phyloP scores from a whole-genome alignment of 2,113 vertebrate species.

The Rhabdomys dilectus region DNA sequence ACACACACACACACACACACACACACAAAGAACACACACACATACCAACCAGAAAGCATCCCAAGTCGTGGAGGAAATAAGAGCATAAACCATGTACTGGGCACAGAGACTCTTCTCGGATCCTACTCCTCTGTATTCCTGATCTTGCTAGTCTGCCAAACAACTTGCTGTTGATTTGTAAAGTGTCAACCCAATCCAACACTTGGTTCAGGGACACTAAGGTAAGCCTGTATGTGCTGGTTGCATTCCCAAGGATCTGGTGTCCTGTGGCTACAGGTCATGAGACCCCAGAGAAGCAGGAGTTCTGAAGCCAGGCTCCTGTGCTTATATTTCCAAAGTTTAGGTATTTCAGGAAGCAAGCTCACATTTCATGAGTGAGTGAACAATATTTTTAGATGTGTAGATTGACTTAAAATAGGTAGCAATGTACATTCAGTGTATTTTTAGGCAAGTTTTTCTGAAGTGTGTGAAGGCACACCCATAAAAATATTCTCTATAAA shows the following conservation, averaged over 20 bases:
- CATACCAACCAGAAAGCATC: not conserved
- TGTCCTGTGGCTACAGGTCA: accelerated
- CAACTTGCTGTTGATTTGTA: not conserved
- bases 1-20: not conserved
- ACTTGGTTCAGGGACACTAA: not conserved
- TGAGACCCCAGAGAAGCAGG: accelerated
- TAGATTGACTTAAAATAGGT: not conserved
- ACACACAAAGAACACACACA: not conserved
- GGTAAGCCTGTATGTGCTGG: accelerated
- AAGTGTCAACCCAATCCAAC: no score
- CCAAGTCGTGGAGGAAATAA: not conserved
- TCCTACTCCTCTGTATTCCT: not conserved
- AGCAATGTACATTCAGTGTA: accelerated
- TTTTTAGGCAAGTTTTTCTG: not conserved
- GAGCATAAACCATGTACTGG: not conserved
- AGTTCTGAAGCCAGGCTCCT: accelerated
- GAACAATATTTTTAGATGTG: no score
- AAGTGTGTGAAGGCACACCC: not conserved
- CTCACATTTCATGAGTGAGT: not conserved
- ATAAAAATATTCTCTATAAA: not conserved
- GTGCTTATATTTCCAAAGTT: accelerated
- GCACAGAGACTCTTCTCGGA: no score
- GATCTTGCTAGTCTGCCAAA: not conserved
- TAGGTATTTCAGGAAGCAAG: accelerated
- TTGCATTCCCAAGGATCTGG: accelerated